phyloP scores from a whole-genome alignment of 1,140 invertebrate genomes.

The Scylla paramamosain region DNA sequence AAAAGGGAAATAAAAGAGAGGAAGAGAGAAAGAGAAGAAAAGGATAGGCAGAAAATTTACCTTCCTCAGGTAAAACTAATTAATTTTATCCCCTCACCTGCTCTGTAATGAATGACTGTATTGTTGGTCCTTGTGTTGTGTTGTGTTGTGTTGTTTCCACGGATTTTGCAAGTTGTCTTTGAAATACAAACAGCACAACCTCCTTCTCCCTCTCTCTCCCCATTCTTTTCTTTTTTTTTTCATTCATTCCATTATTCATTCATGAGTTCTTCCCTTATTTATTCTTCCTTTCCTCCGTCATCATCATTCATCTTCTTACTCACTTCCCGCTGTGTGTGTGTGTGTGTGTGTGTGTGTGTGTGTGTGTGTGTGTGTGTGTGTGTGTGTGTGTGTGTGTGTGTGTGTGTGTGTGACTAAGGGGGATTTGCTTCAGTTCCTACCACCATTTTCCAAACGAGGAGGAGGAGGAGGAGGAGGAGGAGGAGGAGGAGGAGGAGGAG shows the following conservation, averaged over 20 bases:
- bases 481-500: neutral
- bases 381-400: conserved; percentile 20
- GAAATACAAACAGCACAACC: neutral
- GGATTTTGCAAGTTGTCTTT: too few species aligned
- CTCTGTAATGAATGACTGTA: too few species aligned
- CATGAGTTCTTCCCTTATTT: neutral
- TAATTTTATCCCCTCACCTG: neutral
- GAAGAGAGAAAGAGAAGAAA: too few species aligned
- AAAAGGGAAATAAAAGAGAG: too few species aligned
- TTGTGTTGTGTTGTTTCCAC: too few species aligned
- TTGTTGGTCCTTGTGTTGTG: too few species aligned
- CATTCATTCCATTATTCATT: neutral
- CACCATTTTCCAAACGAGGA: neutral
- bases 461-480: too few species aligned
- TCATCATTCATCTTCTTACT: too few species aligned
- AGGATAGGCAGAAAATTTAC: too few species aligned
- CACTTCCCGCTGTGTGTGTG: too few species aligned
- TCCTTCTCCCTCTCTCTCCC: neutral
- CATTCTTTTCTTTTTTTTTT: neutral
- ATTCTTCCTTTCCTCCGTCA: neutral
- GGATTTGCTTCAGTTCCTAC: neutral
- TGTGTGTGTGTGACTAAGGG: neutral
- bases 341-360: neutral
- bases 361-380: conserved; percentile 20
- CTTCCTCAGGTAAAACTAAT: neutral